Conservation (phyloP, 2,113 vertebrate species). For the Kryptolebias marmoratus region DNA sequence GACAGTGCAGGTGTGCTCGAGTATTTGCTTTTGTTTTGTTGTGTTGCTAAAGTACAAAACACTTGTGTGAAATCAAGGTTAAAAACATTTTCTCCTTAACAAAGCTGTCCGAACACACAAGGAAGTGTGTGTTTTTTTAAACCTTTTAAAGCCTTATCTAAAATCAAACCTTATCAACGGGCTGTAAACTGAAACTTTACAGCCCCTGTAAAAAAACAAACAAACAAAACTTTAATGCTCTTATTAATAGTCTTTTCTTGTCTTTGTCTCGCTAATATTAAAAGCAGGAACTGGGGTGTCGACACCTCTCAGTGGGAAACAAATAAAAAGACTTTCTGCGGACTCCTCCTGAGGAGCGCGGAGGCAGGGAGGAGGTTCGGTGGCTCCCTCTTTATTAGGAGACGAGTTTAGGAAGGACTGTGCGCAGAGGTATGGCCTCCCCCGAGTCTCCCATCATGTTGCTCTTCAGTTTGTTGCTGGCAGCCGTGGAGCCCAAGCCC, state of each 20-base stretch:
- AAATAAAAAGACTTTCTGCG: constrained; percentile 65
- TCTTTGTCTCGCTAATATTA: constrained; percentile 64
- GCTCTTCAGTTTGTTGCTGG: constrained; percentile 90
- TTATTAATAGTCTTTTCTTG: constrained; percentile 42
- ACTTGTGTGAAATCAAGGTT: constrained; percentile 54
- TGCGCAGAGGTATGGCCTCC: constrained; percentile 88
- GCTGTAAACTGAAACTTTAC: constrained; percentile 61
- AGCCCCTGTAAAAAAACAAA: constrained; percentile 53
- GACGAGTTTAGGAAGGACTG: constrained; percentile 95
- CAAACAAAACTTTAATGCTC: constrained; percentile 69
- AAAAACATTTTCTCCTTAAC: constrained; percentile 58
- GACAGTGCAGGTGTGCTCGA: constrained; percentile 65
- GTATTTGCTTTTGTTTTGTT: constrained; percentile 20
- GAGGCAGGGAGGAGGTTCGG: constrained; percentile 46
- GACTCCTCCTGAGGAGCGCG: constrained; percentile 75
- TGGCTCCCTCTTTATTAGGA: constrained; percentile 79
- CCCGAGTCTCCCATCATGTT: constrained; percentile 86
- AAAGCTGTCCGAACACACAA: constrained; percentile 57
- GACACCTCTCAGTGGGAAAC: constrained; percentile 76
- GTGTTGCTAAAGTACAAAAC: constrained; percentile 39
- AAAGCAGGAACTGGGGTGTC: constrained; percentile 73
- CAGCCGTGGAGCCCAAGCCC: constrained; percentile 72
- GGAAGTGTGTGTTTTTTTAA: constrained; percentile 31
- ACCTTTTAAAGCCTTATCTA: constrained; percentile 59
- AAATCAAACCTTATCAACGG: constrained; percentile 57